Evolutionary conservation across 2,113 vertebrate species (phyloP), one percentile per base, ranked within the genome.

Genomic region (Aleadryas rufinucha): DNA sequence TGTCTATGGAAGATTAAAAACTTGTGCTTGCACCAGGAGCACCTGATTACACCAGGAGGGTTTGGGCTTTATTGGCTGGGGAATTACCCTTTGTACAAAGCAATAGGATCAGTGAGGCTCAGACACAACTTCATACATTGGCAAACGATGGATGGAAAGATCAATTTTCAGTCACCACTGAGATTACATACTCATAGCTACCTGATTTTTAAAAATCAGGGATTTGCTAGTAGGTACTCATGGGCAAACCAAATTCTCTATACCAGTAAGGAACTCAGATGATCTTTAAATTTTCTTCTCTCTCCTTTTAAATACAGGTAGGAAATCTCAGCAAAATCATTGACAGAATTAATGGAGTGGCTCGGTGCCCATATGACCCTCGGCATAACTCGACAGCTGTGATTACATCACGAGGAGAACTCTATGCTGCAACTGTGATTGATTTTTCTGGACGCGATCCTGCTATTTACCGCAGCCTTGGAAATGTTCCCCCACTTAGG

Each of bases 361-460:
- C 99, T 10, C 99, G 99, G 84, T 99, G 99, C 95, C 99, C 99
- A 0, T 99, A 99, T 1, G 99, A 99, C 96, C 99, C 99, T 1
- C 99, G 99, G 10, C 99, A 99, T 97, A 99, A 99, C 98, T 99
- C 99, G 65, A 99, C 99, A 6, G 99, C 99, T 4, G 99, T 99
- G 97, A 99, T 99, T 97, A 99, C 99, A 39, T 99, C 99, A 93
- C 99, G 98, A 63, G 99, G 99, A 35, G 99, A 99, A 94, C 98
- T 99, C 74, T 99, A 99, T 5, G 99, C 99, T 3, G 99, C 99
- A 79, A 99, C 99, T 0, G 99, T 99, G 96, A 99, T 99, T 31
- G 99, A 99, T 98, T 99, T 99, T 98, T 99, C 99, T 3, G 99
- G 99, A 44, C 98, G 99, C 18, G 99, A 99, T 97, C 99, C 99